Evolutionary conservation across 2,888 invertebrate species (phyloP), one percentile per base, ranked within the genome.

Genomic region (Cyaniris semiargus): DNA sequence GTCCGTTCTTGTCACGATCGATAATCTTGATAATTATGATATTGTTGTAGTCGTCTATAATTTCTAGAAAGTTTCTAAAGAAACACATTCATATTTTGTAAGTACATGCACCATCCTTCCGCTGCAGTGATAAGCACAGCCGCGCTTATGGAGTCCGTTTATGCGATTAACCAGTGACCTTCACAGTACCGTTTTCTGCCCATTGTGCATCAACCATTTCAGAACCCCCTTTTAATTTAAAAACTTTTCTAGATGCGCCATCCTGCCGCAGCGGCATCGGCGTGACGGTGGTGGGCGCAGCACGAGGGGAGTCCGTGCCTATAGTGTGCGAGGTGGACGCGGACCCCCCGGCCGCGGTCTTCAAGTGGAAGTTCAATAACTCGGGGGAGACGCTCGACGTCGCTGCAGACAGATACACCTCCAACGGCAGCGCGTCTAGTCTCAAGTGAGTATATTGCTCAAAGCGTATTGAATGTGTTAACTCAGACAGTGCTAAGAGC

Each of bases 321-420:
- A 97, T 98, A 84, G 95, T 96, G 79, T 98, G 98, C 92, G 97
- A 97, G 92, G 97, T 98, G 85, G 98, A 98, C 90, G 97, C 98
- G 15, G 98, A 98, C 94, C 98, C 98, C 38, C 97, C 97, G 76
- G 98, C 97, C 78, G 96, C 97, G 83, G 96, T 96, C 86, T 98
- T 98, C 94, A 96, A 97, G 83, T 98, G 98, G 98, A 98, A 98
- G 94, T 98, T 98, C 94, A 98, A 98, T 95, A 98, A 98, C 94
- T 97, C 97, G 15, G 98, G 98, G 4, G 98, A 98, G 92, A 97
- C 97, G 75, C 92, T 97, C 81, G 97, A 98, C 90, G 96, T 97
- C 78, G 96, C 96, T 76, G 95, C 96, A 72, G 97, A 97, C 87
- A 93, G 96, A 79, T 97, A 96, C 93, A 96, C 96, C 83, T 96